Base-by-base conservation (phyloP, 2,113 vertebrate species). In the Oreochromis aureus region DNA sequence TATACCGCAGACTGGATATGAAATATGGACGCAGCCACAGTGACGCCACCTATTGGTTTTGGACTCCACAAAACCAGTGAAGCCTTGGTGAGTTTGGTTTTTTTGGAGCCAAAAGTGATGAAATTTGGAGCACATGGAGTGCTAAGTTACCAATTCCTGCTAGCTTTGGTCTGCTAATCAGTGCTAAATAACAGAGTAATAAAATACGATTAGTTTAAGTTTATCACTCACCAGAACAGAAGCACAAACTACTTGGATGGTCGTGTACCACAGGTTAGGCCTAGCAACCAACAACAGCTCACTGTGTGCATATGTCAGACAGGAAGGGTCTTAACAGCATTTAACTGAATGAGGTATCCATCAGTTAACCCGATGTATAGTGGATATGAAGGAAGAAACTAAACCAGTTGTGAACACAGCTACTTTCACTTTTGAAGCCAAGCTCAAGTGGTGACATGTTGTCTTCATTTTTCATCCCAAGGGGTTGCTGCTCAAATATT, bases 131-230 rank as follows among this genome's bases (percentile, higher is more conserved):
- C 48, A 32, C 46, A 1, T 19, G 5, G 18, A 32, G 73, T 53
- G 10, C 27, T 53, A 0, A 53, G 24, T 78, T 53, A 53, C 11
- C 11, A 32, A 51, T 18, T 30, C 15, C 1, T 46, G 22, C 39
- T 18, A 48, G 24, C 4, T 2, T 76, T 76, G 51, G 44, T 11
- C 73, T 78, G 27, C 27, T 78, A 78, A 53, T 78, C 11, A 51
- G 73, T 78, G 73, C 46, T 53, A 78, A 78, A 30, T 48, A 76
- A 48, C 71, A 76, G 44, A 13, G 44, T 78, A 19, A 32, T n/a
- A 51, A 51, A 51, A 78, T 78, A 48, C 41, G 0, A 46, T 44
- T 69, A 18, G 53, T 22, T 54, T 53, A 66, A 66, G 61, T 69
- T 39, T 22, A 39, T 39, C 24, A 44, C 39, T 71, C 36, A 71